phyloP scores from a whole-genome alignment of 2,113 vertebrate species.

The Nanger granti region DNA sequence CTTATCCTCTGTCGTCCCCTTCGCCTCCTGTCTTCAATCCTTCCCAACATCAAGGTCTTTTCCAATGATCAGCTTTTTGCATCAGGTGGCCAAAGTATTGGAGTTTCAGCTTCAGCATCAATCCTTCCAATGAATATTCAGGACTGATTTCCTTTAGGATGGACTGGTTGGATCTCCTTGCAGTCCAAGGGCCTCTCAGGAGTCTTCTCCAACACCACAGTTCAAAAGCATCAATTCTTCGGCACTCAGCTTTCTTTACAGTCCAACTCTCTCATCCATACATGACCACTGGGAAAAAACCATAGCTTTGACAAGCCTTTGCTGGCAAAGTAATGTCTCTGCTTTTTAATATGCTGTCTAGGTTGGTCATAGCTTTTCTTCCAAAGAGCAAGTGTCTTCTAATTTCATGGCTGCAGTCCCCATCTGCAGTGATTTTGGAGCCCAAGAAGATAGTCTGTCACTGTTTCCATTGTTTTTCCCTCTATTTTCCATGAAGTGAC shows the following conservation, averaged over 20 bases:
- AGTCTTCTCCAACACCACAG: background rate
- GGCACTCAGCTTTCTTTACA: background rate
- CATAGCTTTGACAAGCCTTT: background rate
- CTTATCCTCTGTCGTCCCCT: background rate
- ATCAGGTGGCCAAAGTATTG: background rate
- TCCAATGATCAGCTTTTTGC: background rate
- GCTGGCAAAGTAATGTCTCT: background rate
- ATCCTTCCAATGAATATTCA: background rate
- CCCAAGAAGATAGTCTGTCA: background rate
- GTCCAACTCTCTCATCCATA: background rate
- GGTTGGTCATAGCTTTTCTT: background rate
- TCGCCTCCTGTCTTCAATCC: background rate
- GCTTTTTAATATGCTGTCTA: background rate
- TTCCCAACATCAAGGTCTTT: background rate
- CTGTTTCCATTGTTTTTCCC: background rate
- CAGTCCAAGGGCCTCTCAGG: background rate
- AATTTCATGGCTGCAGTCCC: background rate
- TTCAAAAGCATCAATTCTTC: background rate
- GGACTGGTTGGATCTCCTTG: background rate
- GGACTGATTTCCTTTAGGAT: background rate
- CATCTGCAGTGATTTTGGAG: background rate
- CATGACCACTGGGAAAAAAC: background rate
- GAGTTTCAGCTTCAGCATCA: background rate
- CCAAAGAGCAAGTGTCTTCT: background rate
- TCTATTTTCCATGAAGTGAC: background rate